Base-by-base conservation (phyloP, 2,797 vertebrate species). In the Sebastiscus albofasciatus region DNA sequence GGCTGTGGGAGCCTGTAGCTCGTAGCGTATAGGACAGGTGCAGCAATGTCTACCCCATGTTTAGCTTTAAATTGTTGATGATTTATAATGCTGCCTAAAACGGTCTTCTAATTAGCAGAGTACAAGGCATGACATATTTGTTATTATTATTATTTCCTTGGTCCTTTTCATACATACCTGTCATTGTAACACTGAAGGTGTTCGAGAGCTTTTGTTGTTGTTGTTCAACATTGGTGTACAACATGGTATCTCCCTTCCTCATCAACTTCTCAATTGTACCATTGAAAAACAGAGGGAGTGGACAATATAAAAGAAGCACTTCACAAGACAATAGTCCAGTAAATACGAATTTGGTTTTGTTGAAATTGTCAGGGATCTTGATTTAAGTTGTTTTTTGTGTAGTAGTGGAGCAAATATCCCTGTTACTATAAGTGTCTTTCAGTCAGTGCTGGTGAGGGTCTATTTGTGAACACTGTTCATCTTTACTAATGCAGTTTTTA, bases 1-100 rank as follows among this genome's bases (percentile, higher is more conserved):
- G 42, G 29, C 31, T 70, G 56, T 77, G 67, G 83, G 73, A 72
- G 70, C 14, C 55, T 20, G 49, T 34, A 56, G 74, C 71, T 86
- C 64, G 58, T 59, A 34, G 59, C 58, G 36, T 67, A 33, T 8
- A 1, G 16, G 16, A 10, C 49, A 13, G 16, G 13, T 59, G 31
- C 36, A 67, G 65, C 36, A 1, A 18, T 55, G 31, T 27, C 39
- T 70, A 31, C 13, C 9, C 2, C 22, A 31, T 46, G 18, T 67
- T 49, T 7, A 52, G 36, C 29, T 68, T 49, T 59, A 70, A 24
- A 70, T 24, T 59, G 5, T 12, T 56, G 56, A 16, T 56, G 56
- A 16, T 24, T 59, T 29, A 20, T 13, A 18, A 60, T 18, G 16
- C 27, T 72, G 22, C 36, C 8, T 16, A 49, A 73, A 54, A 8